These are phyloP conservation scores for Xiphydria camelus DNA, from an alignment of 2,888 invertebrate genomes.

Conservation along the genomic window DNA sequence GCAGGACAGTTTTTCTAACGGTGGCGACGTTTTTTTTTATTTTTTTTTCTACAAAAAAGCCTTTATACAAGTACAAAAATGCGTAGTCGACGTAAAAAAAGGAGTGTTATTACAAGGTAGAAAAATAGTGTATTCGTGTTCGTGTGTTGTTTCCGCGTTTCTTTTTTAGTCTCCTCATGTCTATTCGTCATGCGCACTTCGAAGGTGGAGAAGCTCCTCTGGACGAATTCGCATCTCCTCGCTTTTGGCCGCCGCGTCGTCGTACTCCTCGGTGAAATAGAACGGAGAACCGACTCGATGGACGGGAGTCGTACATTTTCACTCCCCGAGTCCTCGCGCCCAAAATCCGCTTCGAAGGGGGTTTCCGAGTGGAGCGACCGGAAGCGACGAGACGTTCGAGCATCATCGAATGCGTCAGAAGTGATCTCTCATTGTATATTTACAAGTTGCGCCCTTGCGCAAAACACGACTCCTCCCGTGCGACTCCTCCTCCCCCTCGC, in stretches of 20 bases:
- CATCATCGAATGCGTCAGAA: no score
- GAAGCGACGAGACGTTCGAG: no score
- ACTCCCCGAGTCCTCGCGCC: no score
- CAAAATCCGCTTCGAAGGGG: no score
- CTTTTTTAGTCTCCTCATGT: constrained; percentile 3
- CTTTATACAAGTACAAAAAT: constrained; percentile 58
- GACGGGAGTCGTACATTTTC: no score
- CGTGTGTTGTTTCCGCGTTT: neutral
- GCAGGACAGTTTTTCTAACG: constrained; percentile 37
- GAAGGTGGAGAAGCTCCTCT: constrained; percentile 19
- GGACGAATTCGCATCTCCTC: constrained; percentile 10
- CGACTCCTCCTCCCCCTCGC: no score
- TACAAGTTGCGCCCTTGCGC: no score
- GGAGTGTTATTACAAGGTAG: constrained; percentile 37
- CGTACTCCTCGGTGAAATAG: no score
- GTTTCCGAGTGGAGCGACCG: no score
- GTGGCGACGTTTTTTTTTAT: constrained; percentile 57
- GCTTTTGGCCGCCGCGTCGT: neutral
- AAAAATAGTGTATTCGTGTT: constrained; percentile 45
- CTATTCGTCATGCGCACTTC: constrained; percentile 13
- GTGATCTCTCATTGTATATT: no score
- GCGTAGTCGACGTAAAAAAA: constrained; percentile 45
- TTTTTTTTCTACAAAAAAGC: constrained; percentile 54
- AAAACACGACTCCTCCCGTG: no score
- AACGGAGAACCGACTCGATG: no score